Evolutionary conservation across 2,797 vertebrate species (phyloP).

Genomic region (Urocyon cinereoargenteus): DNA sequence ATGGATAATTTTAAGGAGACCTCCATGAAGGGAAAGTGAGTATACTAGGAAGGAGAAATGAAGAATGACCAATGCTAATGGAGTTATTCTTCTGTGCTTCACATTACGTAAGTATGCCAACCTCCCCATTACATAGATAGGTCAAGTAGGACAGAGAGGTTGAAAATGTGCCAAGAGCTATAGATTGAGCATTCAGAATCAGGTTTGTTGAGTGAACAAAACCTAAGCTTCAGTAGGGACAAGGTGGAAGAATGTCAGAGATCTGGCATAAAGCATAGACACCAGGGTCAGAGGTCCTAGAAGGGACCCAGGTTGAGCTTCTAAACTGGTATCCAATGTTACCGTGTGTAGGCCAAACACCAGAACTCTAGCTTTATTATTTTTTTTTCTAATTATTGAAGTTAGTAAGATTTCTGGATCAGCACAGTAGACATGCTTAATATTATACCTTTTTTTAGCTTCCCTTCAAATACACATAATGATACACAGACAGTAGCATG

Average conservation of each 20-base stretch:
- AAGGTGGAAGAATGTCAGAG: neutral
- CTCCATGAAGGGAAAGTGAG: neutral
- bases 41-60: neutral
- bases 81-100: neutral
- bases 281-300: rapidly evolving
- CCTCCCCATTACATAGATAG: neutral
- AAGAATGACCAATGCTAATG: neutral
- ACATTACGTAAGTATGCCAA: neutral
- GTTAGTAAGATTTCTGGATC: neutral
- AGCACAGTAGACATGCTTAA: neutral
- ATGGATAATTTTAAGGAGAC: neutral
- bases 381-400: neutral
- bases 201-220: neutral
- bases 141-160: neutral
- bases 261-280: neutral
- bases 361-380: neutral
- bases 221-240: neutral
- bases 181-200: neutral
- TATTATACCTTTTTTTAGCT: neutral
- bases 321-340: neutral
- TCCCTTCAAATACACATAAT: neutral
- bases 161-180: neutral
- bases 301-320: rapidly evolving
- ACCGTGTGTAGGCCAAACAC: neutral
- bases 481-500: neutral